Conservation (phyloP, 2,888 invertebrate species). For the Auanema sp. region DNA sequence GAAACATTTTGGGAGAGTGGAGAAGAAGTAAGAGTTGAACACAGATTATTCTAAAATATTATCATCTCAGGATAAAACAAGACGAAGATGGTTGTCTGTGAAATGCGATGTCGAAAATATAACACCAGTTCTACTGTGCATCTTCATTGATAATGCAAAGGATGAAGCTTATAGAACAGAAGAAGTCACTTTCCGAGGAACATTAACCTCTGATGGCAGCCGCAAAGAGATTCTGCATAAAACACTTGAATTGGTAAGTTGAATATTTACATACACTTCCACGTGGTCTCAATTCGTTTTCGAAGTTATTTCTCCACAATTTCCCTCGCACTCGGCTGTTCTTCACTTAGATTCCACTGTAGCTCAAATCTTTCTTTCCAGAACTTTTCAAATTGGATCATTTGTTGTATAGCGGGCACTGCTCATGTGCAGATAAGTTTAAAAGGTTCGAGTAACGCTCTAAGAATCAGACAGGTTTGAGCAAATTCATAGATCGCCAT, state of each 20-base stretch:
- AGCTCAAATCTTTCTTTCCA: too few species aligned
- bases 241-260: conserved; percentile 29
- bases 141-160: conserved; percentile 91
- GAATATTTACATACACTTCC: neutral
- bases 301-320: neutral
- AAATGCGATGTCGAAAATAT: conserved; percentile 69
- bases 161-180: conserved; percentile 45
- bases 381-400: conserved; percentile 77
- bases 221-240: conserved; percentile 27
- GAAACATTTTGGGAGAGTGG: conserved; percentile 99
- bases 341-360: too few species aligned
- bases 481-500: too few species aligned
- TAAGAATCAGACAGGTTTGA: conserved; percentile 80
- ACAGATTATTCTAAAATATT: neutral
- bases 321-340: neutral
- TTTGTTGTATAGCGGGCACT: conserved; percentile 69
- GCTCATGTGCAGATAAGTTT: conserved; percentile 76
- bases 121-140: conserved; percentile 77
- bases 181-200: conserved; percentile 23
- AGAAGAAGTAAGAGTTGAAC: conserved; percentile 80
- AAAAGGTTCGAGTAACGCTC: conserved; percentile 86
- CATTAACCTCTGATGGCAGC: conserved; percentile 24
- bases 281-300: neutral
- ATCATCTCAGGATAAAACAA: conserved; percentile 77
- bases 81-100: conserved; percentile 72